Evolutionary conservation across 2,888 invertebrate species (phyloP), one percentile per base, ranked within the genome.

Genomic region (Eremobia ochroleuca): DNA sequence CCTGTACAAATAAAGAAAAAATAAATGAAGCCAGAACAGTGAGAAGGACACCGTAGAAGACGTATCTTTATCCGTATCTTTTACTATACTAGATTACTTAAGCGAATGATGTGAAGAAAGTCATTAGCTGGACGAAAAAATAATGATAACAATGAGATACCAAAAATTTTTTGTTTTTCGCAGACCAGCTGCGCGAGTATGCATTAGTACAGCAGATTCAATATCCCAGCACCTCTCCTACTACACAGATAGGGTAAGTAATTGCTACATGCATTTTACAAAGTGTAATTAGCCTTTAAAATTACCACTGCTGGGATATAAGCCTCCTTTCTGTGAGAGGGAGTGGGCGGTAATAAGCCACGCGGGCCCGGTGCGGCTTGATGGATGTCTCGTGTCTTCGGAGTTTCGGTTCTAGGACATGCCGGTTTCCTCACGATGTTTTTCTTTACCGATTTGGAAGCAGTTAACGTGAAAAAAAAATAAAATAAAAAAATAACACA

Each of bases 171-270:
- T 69, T 74, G 43, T 69, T 21, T 67, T 58, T 88, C 92, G 89
- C 75, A 86, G 86, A 31, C 93, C 94, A n/a, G 89, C 86, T 0
- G 84, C 89, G 0, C 81, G 73, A 21, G 72, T 91, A 8, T 93
- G 90, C 72, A 61, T 83, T 0, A 79, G 72, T 52, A 31, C 87
- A 0, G 62, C 88, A 9, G 83, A 87, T 15, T 31, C 65, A 2
- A 3, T 52, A 66, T 21, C 15, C 11, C 43, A 49, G 6, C 31
- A n/a, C 8, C 2, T 11, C 13, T 4, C 13, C n/a, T 6, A 11
- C 25, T 37, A 34, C 9, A 11, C 4, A 2, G 18, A 49, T 28
- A n/a, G 2, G 55, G 78, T 82, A 72, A 81, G 81, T 55, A 37
- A 61, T 40, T 64, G 25, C 37, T 40, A 28, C n/a, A 59, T 58